Conservation (phyloP, 2,113 vertebrate genomes). For the Callionymus lyra region DNA sequence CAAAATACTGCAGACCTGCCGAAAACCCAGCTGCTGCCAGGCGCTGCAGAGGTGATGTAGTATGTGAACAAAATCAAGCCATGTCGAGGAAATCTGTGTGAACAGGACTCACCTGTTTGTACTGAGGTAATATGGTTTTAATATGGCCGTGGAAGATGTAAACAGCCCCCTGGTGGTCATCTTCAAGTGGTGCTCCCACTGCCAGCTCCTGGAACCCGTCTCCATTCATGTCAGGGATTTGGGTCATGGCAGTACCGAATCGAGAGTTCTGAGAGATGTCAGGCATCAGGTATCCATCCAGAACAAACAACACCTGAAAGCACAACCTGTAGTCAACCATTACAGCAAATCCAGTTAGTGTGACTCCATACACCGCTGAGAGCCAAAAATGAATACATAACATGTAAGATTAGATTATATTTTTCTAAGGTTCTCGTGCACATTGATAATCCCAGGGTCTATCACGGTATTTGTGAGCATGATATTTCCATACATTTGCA, state of each 20-base stretch:
- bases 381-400: too few relatives aligned
- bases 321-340: background rate
- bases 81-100: background rate
- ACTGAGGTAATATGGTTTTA: slow-evolving; percentile 62
- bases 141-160: slow-evolving; percentile 78
- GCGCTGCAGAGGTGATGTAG: slow-evolving; percentile 56
- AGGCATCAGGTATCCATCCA: slow-evolving; percentile 68
- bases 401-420: too few relatives aligned
- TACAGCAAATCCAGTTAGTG: too few relatives aligned
- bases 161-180: slow-evolving; percentile 79
- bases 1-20: slow-evolving; percentile 78
- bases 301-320: slow-evolving; percentile 65
- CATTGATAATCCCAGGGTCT: too few relatives aligned
- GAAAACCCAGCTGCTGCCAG: slow-evolving; percentile 64
- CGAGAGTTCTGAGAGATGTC: slow-evolving; percentile 79
- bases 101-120: slow-evolving; percentile 74
- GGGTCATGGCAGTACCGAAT: slow-evolving; percentile 77
- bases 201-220: slow-evolving; percentile 82
- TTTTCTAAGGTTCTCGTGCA: too few relatives aligned
- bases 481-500: too few relatives aligned
- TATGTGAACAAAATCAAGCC: background rate
- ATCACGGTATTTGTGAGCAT: too few relatives aligned
- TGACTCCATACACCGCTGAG: too few relatives aligned
- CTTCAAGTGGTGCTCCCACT: slow-evolving; percentile 87
- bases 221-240: slow-evolving; percentile 85